These are phyloP conservation scores for Dicroscelio sp. DNA, from an alignment of 2,888 invertebrate species.

Conservation along the genomic window DNA sequence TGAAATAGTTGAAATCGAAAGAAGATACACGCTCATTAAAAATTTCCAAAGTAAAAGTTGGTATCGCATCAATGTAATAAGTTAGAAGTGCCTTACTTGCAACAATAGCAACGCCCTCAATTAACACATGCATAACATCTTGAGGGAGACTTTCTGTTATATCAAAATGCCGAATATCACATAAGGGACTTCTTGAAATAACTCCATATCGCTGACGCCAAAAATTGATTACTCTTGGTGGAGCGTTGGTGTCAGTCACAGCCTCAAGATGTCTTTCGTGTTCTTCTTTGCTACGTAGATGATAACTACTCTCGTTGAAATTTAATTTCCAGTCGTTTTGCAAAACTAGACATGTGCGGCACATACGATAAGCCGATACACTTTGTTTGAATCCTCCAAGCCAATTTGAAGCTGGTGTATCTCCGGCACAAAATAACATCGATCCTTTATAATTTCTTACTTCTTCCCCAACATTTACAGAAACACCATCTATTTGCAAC, in stretches of 20 bases:
- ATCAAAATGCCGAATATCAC: slow-evolving; percentile 20
- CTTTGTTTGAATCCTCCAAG: slow-evolving; percentile 81
- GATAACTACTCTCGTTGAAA: slow-evolving; percentile 18
- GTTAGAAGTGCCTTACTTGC: slow-evolving; percentile 59
- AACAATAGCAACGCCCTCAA: slow-evolving; percentile 75
- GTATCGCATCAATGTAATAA: slow-evolving; percentile 73
- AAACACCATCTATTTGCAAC: slow-evolving; percentile 66
- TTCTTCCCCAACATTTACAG: slow-evolving; percentile 29
- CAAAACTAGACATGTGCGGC: slow-evolving; percentile 67
- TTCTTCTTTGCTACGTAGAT: not conserved
- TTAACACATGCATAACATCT: slow-evolving; percentile 79
- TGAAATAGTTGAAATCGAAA: slow-evolving; percentile 11
- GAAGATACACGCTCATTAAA: slow-evolving; percentile 31
- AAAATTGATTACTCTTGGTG: slow-evolving; percentile 17
- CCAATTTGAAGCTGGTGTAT: slow-evolving; percentile 77
- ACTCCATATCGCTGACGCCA: slow-evolving; percentile 71
- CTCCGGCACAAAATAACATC: slow-evolving; percentile 74
- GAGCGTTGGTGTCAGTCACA: not conserved
- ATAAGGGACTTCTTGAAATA: slow-evolving; percentile 44
- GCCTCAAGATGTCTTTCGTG: not conserved
- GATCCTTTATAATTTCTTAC: slow-evolving; percentile 73
- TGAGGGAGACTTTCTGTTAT: slow-evolving; percentile 69
- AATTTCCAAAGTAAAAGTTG: slow-evolving; percentile 77
- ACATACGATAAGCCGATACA: slow-evolving; percentile 75
- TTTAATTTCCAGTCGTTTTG: slow-evolving; percentile 3